These are phyloP conservation scores for Laterallus jamaicensis DNA, from an alignment of 2,113 vertebrate species.

Conservation along the genomic window DNA sequence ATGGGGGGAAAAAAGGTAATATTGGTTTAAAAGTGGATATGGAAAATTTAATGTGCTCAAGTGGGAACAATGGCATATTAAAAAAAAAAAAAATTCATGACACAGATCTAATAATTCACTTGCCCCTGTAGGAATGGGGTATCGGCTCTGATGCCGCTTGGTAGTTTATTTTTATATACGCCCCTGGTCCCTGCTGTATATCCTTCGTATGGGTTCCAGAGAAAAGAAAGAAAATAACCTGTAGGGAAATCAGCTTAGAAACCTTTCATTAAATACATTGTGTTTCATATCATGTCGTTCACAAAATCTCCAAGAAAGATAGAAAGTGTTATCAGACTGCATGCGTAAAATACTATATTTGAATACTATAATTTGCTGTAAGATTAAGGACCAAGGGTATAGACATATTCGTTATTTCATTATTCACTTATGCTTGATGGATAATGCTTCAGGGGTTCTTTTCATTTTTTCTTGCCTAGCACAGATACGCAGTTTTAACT, in stretches of 20 bases:
- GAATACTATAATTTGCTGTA: conserved; percentile 82
- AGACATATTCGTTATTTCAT: conserved; percentile 74
- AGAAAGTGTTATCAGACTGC: conserved; percentile 77
- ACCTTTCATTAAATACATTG: conserved; percentile 84
- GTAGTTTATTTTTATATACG: conserved; percentile 84
- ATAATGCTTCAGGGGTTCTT: conserved; percentile 71
- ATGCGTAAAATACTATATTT: conserved; percentile 78
- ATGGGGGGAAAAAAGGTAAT: conserved; percentile 75
- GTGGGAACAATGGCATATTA: conserved; percentile 83
- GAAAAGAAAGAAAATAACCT: conserved; percentile 83
- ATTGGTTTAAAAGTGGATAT: conserved; percentile 81
- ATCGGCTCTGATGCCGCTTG: conserved; percentile 76
- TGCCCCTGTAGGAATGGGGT: conserved; percentile 80
- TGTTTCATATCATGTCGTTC: conserved; percentile 78
- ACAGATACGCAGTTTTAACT: conserved; percentile 56
- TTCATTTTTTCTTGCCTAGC: conserved; percentile 14
- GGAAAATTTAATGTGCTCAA: conserved; percentile 81
- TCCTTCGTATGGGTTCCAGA: conserved; percentile 77
- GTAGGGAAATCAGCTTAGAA: conserved; percentile 83
- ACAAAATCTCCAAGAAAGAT: conserved; percentile 77
- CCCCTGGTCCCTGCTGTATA: conserved; percentile 80
- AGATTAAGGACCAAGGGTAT: conserved; percentile 77
- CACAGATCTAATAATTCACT: conserved; percentile 85
- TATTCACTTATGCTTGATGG: conserved; percentile 76
- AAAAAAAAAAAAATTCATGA: conserved; percentile 79